Base-by-base conservation (phyloP, 35 echinoderm and acorn worm species). In the Stichopus chloronotus region DNA sequence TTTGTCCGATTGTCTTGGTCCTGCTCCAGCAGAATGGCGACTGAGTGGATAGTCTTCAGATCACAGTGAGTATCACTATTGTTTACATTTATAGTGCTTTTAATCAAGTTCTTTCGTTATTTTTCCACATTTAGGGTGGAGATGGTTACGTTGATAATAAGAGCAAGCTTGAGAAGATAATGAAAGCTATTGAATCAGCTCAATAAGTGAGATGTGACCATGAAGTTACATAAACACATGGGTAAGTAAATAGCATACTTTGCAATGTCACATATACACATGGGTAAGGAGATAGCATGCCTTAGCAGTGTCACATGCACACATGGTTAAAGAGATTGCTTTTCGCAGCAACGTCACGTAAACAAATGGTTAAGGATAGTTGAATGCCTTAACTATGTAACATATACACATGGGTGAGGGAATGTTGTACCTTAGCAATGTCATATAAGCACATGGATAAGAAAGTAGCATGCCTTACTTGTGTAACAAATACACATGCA, bases 71-170 rank as follows among this genome's bases (percentile, higher is more conserved):
- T 43, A 43, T 2, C 65, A 71, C 65, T 13, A 0, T 13, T 71
- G 11, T 71, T 11, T n/a, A n/a, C 65, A 11, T 13, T 13, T 71
- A 71, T 1, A 13, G 11, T 71, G 11, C 11, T n/a, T 71, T 71
- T 71, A 11, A 71, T n/a, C 65, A 71, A 13, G 65, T 71, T n/a
- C 65, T 11, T n/a, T 71, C 2, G 11, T 11, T n/a, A 11, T 13
- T 71, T 4, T 22, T 76, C 52, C 52, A 55, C 25, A 52, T 68
- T 5, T 65, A 92, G 91, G 81, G 81, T 92, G 91, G 91, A 68
- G 91, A 92, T 92, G 91, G 91, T 56, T 92, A 92, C 53, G 78
- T 92, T 92, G 79, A 83, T 53, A 82, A 53, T 63, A 6, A 71
- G 11, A 52, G 56, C 8, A 92, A 92, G 25, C 4, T 14, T 24